phyloP scores from a whole-genome alignment of 2,888 invertebrate genomes.

The Lottia gigantea region DNA sequence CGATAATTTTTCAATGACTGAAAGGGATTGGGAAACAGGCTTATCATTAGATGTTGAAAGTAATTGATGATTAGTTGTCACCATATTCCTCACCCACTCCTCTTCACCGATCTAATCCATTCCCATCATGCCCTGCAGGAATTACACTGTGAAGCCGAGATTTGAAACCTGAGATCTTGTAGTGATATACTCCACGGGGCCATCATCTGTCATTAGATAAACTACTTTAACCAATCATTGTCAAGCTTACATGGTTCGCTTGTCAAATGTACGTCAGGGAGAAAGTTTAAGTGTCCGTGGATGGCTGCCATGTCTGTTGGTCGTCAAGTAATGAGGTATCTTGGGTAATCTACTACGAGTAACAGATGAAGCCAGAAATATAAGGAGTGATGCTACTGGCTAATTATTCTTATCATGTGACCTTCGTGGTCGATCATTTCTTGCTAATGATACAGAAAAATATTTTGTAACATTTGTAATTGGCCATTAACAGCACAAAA shows the following conservation, averaged over 20 bases:
- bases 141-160: not conserved
- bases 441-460: not conserved
- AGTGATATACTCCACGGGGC: slow-evolving; percentile 8
- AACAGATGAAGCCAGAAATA: not conserved
- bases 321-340: slow-evolving; percentile 5
- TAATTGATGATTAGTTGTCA: too few species aligned
- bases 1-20: too few species aligned
- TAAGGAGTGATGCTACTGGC: not conserved
- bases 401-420: slow-evolving; percentile 4
- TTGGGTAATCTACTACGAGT: not conserved
- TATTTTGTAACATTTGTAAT: slow-evolving; percentile 2
- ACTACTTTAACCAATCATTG: slow-evolving; percentile 1
- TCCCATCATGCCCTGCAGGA: slow-evolving; percentile 1
- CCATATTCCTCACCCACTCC: too few species aligned
- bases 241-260: slow-evolving; percentile 3
- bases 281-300: not conserved
- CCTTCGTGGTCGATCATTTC: not conserved
- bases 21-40: too few species aligned
- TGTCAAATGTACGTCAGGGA: not conserved
- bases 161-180: not conserved
- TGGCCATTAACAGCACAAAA: not conserved
- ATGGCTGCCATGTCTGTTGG: slow-evolving; percentile 2
- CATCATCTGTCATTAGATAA: slow-evolving; percentile 2
- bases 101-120: not conserved
- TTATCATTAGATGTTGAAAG: too few species aligned